Conservation (phyloP, 2,888 invertebrate genomes). For the Micoletzkya japonica region DNA sequence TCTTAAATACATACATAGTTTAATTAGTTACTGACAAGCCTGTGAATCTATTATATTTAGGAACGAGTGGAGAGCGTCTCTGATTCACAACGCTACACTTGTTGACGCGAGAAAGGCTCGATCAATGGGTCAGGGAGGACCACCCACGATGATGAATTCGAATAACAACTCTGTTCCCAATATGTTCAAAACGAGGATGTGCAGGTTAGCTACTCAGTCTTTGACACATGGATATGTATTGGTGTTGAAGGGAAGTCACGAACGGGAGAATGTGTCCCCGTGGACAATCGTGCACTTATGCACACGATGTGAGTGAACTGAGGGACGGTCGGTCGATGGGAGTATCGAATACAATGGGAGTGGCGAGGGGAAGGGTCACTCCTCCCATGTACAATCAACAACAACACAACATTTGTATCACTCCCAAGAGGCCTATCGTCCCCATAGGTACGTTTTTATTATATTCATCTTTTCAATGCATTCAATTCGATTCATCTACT, state of each 20-base stretch:
- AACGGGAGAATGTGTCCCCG: constrained; percentile 82
- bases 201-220: constrained; percentile 31
- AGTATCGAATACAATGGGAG: background rate
- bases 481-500: too few relatives aligned
- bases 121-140: background rate
- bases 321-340: constrained; percentile 13
- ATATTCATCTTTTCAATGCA: too few relatives aligned
- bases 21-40: too few relatives aligned
- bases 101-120: too few relatives aligned
- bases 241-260: constrained; percentile 74
- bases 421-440: too few relatives aligned
- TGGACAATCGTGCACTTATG: constrained; percentile 83
- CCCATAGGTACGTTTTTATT: too few relatives aligned
- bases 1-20: too few relatives aligned
- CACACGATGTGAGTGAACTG: constrained; percentile 86
- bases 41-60: too few relatives aligned
- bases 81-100: constrained; percentile 14
- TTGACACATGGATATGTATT: background rate
- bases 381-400: too few relatives aligned
- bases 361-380: background rate
- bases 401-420: too few relatives aligned
- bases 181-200: constrained; percentile 48
- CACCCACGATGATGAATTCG: background rate
- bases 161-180: background rate
- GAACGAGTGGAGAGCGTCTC: constrained; percentile 11